Percentiles rank a stretch among this genome's conserved stretches.
phyloP scores from a whole-genome alignment of 92 coral and sea anemone species.

The Phenganax subtilis region DNA sequence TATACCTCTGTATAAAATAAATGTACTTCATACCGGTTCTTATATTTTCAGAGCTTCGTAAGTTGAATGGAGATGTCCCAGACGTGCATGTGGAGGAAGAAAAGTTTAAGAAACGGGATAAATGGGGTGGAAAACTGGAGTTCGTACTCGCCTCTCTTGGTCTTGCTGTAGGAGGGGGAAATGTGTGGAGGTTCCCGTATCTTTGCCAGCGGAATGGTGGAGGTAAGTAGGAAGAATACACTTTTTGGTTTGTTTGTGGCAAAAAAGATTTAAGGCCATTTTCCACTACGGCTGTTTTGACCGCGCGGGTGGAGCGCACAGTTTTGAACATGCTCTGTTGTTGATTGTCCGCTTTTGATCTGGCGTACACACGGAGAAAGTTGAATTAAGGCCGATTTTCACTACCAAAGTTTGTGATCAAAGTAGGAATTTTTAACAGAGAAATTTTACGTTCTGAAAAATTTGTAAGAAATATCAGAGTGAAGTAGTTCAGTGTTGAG shows the following conservation, averaged over 20 bases:
- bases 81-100: background rate
- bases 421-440: too few relatives aligned
- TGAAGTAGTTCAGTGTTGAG: too few relatives aligned
- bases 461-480: too few relatives aligned
- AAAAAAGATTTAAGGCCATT: background rate
- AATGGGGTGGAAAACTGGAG: slow-evolving; percentile 36
- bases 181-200: slow-evolving; percentile 36
- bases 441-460: too few relatives aligned
- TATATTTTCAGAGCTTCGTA: slow-evolving; percentile 11
- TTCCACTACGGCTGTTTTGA: too few relatives aligned
- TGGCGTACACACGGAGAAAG: too few relatives aligned
- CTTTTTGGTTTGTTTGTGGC: background rate
- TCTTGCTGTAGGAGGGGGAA: slow-evolving; percentile 34
- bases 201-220: slow-evolving; percentile 39
- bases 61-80: background rate
- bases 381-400: too few relatives aligned
- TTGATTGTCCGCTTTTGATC: too few relatives aligned
- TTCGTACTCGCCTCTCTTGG: slow-evolving; percentile 37
- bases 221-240: slow-evolving; percentile 6
- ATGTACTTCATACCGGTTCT: background rate
- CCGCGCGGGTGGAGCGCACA: too few relatives aligned
- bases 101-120: background rate
- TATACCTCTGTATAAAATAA: too few relatives aligned
- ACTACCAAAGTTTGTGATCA: too few relatives aligned
- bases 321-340: too few relatives aligned